Conservation (phyloP, 92 coral and sea anemone species). For the Isaurus tuberculatus region DNA sequence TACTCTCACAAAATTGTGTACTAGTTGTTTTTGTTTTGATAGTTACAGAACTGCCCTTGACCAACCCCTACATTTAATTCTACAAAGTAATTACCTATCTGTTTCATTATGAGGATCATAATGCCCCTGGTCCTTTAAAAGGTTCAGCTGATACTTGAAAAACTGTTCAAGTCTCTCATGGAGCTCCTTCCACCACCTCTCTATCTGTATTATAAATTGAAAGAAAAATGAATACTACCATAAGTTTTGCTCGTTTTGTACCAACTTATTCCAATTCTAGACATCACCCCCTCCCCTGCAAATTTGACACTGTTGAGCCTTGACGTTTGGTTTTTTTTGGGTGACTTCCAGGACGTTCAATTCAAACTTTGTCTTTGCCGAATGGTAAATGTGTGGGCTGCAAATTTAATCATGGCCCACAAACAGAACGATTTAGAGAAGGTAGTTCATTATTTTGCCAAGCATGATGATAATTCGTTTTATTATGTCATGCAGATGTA, state of each 20-base stretch:
- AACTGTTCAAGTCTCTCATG: conserved; percentile 22
- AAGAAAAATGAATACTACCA: background rate
- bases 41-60: background rate
- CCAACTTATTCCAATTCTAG: background rate
- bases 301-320: background rate
- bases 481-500: background rate
- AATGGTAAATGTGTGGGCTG: conserved; percentile 5
- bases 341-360: background rate
- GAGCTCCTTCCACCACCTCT: conserved; percentile 16
- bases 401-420: conserved; percentile 1
- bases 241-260: background rate
- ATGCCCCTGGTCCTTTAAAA: conserved; percentile 6
- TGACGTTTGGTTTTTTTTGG: background rate
- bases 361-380: background rate
- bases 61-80: too few species aligned
- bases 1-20: too few species aligned
- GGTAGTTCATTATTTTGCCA: background rate
- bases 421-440: background rate
- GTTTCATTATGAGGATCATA: conserved; percentile 18
- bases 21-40: background rate
- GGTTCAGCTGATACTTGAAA: conserved; percentile 21
- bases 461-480: background rate
- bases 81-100: conserved; percentile 3
- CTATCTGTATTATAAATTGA: conserved; percentile 11
- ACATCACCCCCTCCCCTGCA: background rate